These are phyloP conservation scores for Lampris incognitus DNA, from an alignment of 2,113 vertebrate genomes.

Conservation along the genomic window DNA sequence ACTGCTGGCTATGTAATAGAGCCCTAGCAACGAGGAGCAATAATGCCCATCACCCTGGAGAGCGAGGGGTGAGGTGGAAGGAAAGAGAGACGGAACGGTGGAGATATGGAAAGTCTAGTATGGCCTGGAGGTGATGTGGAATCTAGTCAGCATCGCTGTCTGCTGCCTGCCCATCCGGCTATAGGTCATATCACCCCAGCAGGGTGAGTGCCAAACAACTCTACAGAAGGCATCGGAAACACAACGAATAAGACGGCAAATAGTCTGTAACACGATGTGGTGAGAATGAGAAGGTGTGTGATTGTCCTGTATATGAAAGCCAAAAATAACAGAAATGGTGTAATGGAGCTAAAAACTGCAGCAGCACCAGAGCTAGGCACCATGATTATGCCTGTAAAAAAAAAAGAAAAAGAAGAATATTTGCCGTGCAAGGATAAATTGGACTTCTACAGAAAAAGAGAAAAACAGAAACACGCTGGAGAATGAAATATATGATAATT, in stretches of 20 bases:
- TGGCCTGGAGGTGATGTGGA: slow-evolving; percentile 1
- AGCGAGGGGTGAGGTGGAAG: slow-evolving; percentile 7
- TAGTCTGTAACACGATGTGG: neutral
- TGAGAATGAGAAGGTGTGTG: too few species aligned
- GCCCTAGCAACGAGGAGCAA: slow-evolving; percentile 59
- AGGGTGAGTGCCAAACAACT: neutral
- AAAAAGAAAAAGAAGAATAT: slow-evolving; percentile 20
- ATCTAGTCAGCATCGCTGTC: neutral
- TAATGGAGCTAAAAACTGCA: neutral
- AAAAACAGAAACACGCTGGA: neutral
- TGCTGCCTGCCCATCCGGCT: neutral
- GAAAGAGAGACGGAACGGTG: slow-evolving; percentile 2
- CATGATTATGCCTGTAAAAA: slow-evolving; percentile 19
- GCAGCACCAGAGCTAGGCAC: neutral
- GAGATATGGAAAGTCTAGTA: slow-evolving; percentile 24
- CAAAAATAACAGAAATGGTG: neutral
- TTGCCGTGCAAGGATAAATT: slow-evolving; percentile 12
- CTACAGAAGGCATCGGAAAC: neutral
- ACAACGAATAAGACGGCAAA: neutral
- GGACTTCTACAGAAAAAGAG: slow-evolving; percentile 1
- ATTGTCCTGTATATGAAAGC: neutral
- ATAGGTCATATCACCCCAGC: neutral
- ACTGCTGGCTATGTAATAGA: slow-evolving; percentile 64
- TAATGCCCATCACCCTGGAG: slow-evolving; percentile 45
- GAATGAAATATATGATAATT: slow-evolving; percentile 36